Evolutionary conservation across 1,140 invertebrate genomes (phyloP).

Genomic region (Leguminivora glycinivorella): DNA sequence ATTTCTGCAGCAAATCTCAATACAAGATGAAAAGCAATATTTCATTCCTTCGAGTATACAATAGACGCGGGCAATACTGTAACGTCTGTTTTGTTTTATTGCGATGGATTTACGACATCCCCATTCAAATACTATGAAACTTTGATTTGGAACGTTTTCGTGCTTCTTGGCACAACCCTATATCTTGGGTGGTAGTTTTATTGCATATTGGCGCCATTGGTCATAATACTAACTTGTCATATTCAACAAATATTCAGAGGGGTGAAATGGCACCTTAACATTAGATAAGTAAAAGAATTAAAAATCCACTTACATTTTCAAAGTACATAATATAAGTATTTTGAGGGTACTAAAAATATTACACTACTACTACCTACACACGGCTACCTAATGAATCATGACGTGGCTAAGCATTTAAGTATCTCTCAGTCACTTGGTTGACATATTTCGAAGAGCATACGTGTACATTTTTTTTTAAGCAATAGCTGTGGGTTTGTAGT

Average conservation of each 20-base stretch:
- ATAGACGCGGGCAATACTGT: conserved; percentile 21
- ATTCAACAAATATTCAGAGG: neutral
- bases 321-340: too few species aligned
- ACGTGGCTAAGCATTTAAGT: too few species aligned
- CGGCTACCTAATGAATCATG: too few species aligned
- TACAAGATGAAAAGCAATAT: conserved; percentile 38
- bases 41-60: conserved; percentile 41
- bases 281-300: too few species aligned
- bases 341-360: too few species aligned
- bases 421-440: too few species aligned
- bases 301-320: too few species aligned
- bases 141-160: conserved; percentile 25
- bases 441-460: too few species aligned
- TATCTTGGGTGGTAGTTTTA: neutral
- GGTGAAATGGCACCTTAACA: neutral
- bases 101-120: conserved; percentile 26
- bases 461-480: too few species aligned
- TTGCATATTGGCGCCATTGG: neutral
- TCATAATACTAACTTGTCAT: neutral
- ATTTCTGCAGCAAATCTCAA: conserved; percentile 24
- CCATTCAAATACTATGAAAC: conserved; percentile 28
- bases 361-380: too few species aligned
- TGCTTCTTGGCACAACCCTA: conserved; percentile 16
- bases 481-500: too few species aligned
- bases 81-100: conserved; percentile 23